These are phyloP conservation scores for Tetropium fuscum DNA, from an alignment of 2,888 invertebrate genomes.

Conservation along the genomic window DNA sequence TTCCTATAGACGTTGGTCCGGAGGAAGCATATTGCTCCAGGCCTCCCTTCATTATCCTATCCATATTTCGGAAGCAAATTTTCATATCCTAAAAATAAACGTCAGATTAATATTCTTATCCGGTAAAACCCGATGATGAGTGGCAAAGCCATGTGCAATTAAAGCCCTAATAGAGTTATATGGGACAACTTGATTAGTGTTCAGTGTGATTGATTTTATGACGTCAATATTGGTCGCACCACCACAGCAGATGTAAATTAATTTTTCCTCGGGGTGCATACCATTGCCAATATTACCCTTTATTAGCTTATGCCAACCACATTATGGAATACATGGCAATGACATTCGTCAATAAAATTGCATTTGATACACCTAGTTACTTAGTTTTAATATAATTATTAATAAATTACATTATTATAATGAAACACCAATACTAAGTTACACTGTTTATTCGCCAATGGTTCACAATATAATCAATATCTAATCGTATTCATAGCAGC, in stretches of 20 bases:
- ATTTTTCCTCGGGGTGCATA: conserved; percentile 38
- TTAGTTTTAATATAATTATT: no score
- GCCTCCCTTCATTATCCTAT: neutral
- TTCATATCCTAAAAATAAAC: conserved; percentile 23
- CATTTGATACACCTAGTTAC: no score
- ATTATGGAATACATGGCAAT: no score
- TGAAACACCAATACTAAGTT: no score
- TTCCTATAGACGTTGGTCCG: no score
- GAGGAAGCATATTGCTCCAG: no score
- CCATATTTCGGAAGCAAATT: conserved; percentile 7
- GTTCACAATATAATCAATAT: no score
- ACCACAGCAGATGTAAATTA: conserved; percentile 42
- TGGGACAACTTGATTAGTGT: conserved; percentile 54
- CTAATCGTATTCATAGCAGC: no score
- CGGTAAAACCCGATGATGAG: conserved; percentile 25
- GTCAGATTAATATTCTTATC: conserved; percentile 28
- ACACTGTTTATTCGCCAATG: no score
- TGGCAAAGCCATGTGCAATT: conserved; percentile 52
- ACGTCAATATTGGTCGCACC: conserved; percentile 51
- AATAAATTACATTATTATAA: no score
- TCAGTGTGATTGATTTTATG: conserved; percentile 60
- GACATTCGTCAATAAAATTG: no score
- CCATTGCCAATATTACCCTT: conserved; percentile 23
- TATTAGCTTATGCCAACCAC: no score
- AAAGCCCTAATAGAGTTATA: conserved; percentile 56